Percentiles rank a stretch among this genome's conserved stretches.
phyloP scores from a whole-genome alignment of 2,113 vertebrate species.

The Callipepla squamata region DNA sequence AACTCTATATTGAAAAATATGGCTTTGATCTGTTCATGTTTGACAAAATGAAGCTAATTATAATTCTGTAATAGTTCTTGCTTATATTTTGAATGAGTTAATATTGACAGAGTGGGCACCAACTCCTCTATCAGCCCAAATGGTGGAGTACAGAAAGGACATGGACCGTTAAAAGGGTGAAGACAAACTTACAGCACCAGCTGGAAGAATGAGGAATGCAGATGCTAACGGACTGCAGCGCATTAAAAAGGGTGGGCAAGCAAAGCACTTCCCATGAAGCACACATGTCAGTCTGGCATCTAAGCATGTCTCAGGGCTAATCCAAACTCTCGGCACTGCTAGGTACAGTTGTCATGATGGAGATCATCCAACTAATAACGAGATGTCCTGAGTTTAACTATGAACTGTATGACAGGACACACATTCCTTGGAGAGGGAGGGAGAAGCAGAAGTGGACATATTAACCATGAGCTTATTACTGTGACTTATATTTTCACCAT shows the following conservation, averaged over 20 bases:
- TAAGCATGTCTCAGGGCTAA: neutral
- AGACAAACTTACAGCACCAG: neutral
- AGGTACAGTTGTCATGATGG: neutral
- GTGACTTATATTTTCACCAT: neutral
- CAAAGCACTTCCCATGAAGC: neutral
- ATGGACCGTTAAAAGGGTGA: neutral
- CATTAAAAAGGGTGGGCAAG: neutral
- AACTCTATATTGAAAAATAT: neutral
- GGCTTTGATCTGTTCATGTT: neutral
- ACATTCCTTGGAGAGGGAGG: neutral
- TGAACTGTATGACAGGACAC: neutral
- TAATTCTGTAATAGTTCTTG: neutral
- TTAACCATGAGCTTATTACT: neutral
- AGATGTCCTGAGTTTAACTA: neutral
- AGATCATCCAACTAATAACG: constrained; percentile 16
- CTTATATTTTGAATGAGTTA: neutral
- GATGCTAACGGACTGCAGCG: neutral
- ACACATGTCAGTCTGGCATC: neutral
- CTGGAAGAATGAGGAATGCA: neutral
- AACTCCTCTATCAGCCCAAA: neutral
- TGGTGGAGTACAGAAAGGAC: neutral
- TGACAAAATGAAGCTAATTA: neutral
- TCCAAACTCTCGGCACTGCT: neutral
- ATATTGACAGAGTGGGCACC: neutral
- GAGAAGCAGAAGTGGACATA: neutral